Evolutionary conservation across 92 coral and sea anemone species (phyloP), one percentile per base, ranked within the genome.

Genomic region (Umimayanthus chanpuru): DNA sequence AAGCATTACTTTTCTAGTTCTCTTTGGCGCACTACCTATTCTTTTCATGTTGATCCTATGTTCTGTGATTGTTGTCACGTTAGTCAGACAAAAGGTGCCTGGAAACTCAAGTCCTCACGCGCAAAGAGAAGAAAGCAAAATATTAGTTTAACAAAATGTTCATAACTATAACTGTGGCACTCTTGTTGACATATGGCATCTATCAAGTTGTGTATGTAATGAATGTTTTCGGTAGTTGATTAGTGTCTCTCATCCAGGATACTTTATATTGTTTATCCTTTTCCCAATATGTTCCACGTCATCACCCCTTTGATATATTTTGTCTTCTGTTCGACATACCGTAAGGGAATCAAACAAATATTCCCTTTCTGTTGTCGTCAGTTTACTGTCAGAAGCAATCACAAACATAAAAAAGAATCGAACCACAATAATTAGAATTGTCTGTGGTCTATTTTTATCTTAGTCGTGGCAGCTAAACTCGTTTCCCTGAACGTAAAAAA

Each of bases 271-370:
- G 82, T 79, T 10, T 12, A 25, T 11, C 86, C 86, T 10, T 82
- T 82, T 8, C 86, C 86, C 14, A n/a, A 16, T 66, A 43, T 82
- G 39, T 82, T 82, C 67, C 86, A 82, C 26, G 58, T 74, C 40
- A 16, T 67, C 67, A 82, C 67, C 86, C 86, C 86, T 82, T 11
- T n/a, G 3, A 65, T 82, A 82, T 82, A 72, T 21, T 82, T 82
- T 28, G 5, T 14, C 9, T 82, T 82, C 47, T 66, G 86, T 29
- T 40, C 86, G 36, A 64, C 58, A 26, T 82, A 82, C 67, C 86
- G 86, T 26, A 61, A 40, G 39, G 86, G 58, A 66, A 40, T 82
- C 49, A 82, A 82, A 41, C 77, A 67, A 82, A 70, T 82, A 3
- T 41, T 82, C 23, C 23, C 76, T 47, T 65, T 7, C 74, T 81